phyloP scores from a whole-genome alignment of 2,888 invertebrate genomes.

The Synanthedon formicaeformis region DNA sequence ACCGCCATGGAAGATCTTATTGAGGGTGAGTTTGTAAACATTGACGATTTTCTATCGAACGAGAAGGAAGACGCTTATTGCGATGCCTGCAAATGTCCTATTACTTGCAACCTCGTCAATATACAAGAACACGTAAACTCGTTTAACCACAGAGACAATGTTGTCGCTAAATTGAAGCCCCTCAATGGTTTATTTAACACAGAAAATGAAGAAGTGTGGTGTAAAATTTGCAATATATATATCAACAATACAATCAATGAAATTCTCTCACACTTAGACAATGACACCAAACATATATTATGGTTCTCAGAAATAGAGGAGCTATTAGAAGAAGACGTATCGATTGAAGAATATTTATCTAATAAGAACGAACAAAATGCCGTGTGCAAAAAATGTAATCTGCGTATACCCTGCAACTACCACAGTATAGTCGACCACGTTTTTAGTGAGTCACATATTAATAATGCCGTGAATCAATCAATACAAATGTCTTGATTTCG shows the following conservation, averaged over 20 bases:
- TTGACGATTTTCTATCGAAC: constrained; percentile 31
- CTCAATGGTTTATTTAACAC: constrained; percentile 35
- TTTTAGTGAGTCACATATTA: constrained; percentile 31
- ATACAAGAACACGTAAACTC: constrained; percentile 41
- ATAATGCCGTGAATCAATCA: constrained; percentile 18
- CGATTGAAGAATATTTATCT: constrained; percentile 25
- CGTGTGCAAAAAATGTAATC: constrained; percentile 36
- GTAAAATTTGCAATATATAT: constrained; percentile 36
- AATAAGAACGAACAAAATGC: constrained; percentile 35
- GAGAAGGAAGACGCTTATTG: constrained; percentile 35
- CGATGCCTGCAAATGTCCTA: constrained; percentile 28
- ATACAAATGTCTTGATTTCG: background rate
- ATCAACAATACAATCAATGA: constrained; percentile 27
- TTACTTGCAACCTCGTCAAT: constrained; percentile 26
- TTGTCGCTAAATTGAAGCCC: constrained; percentile 34
- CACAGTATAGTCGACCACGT: constrained; percentile 33
- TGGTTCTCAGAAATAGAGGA: constrained; percentile 44
- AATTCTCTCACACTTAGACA: constrained; percentile 34
- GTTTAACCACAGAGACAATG: constrained; percentile 28
- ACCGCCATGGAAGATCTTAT: constrained; percentile 37
- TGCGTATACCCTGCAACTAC: constrained; percentile 26
- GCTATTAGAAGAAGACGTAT: constrained; percentile 30
- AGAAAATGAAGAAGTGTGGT: constrained; percentile 35
- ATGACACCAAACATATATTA: constrained; percentile 30
- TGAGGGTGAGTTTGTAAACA: constrained; percentile 38